These are phyloP conservation scores for Siniperca chuatsi DNA, from an alignment of 2,113 vertebrate genomes.

Conservation along the genomic window DNA sequence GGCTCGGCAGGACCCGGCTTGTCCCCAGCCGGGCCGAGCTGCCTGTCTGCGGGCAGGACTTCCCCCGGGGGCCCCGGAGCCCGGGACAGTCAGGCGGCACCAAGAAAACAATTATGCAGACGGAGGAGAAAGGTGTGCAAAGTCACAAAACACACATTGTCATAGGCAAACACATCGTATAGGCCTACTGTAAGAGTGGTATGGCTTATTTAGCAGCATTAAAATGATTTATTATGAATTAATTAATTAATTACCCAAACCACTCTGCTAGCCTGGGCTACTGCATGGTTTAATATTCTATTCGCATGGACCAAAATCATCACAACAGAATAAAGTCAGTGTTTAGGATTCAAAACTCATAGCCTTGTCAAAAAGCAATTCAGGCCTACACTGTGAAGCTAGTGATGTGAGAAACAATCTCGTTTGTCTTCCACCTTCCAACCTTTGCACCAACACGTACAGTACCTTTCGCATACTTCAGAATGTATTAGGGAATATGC, in stretches of 20 bases:
- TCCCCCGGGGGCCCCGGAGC: constrained; percentile 75
- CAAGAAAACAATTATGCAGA: constrained; percentile 82
- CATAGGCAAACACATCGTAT: not conserved
- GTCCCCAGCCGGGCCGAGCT: constrained; percentile 79
- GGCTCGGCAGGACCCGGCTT: constrained; percentile 82
- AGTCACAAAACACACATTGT: constrained; percentile 45
- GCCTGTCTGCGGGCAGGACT: constrained; percentile 84
- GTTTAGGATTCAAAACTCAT: constrained; percentile 12
- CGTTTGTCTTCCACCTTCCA: constrained; percentile 53
- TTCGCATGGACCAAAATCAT: not conserved
- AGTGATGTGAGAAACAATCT: constrained; percentile 49
- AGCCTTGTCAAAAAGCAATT: constrained; percentile 21
- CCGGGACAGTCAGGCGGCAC: constrained; percentile 80
- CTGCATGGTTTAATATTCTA: not conserved
- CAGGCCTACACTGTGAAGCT: constrained; percentile 30
- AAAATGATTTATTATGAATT: not conserved
- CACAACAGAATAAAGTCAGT: not conserved
- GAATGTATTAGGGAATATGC: constrained; percentile 20
- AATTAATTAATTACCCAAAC: not conserved
- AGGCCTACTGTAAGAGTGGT: not conserved
- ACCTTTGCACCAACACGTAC: constrained; percentile 62
- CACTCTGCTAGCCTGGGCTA: too few relatives aligned
- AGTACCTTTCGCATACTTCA: constrained; percentile 34
- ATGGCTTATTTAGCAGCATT: not conserved
- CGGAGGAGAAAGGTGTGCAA: constrained; percentile 57